Evolutionary conservation across 2,797 vertebrate genomes (phyloP).

Genomic region (Platalea minor): DNA sequence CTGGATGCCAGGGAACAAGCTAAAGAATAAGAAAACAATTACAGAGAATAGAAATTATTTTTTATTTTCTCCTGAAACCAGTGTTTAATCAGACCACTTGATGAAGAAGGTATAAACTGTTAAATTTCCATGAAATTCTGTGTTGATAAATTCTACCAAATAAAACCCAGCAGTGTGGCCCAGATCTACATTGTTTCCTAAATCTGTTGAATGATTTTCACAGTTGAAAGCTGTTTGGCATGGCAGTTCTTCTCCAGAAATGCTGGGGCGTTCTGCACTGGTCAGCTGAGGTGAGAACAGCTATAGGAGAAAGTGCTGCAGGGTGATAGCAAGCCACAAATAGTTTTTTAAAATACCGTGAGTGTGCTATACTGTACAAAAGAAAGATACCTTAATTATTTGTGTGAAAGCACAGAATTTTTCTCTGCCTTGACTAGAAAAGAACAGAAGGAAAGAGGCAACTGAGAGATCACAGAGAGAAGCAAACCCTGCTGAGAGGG

Average conservation of each 20-base stretch:
- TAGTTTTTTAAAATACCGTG: neutral
- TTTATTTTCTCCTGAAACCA: neutral
- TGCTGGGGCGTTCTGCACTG: neutral
- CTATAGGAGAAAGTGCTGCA: neutral
- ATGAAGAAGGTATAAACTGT: neutral
- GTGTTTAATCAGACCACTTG: neutral
- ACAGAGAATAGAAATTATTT: neutral
- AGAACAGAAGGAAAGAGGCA: neutral
- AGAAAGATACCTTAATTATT: neutral
- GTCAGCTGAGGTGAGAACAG: neutral
- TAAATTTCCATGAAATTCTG: neutral
- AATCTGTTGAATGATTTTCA: constrained; percentile 21
- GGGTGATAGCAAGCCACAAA: neutral
- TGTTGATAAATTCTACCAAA: neutral
- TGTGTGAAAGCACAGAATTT: neutral
- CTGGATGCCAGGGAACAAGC: neutral
- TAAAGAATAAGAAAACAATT: neutral
- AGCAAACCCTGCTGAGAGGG: neutral
- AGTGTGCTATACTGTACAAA: neutral
- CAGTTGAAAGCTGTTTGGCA: neutral
- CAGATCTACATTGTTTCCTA: neutral
- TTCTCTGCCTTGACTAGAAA: neutral
- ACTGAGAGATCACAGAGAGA: neutral
- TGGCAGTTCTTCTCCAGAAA: neutral
- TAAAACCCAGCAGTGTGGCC: neutral